Percentiles rank a stretch among this genome's conserved stretches.
Conservation (phyloP, 1,140 invertebrate genomes). For the Drosophila seguyi region DNA sequence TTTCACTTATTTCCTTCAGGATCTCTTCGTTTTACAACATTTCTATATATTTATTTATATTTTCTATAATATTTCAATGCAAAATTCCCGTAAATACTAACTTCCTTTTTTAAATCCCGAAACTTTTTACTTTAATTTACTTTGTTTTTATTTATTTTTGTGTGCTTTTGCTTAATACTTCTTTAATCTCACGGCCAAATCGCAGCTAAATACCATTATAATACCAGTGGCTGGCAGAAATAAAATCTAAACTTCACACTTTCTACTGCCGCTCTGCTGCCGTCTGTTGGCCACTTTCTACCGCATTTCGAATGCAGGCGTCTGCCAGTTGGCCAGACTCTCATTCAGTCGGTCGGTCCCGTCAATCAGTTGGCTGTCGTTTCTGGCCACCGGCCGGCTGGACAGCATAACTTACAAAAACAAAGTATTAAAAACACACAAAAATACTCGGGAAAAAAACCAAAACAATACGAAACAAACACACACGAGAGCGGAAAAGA, state of each 20-base stretch:
- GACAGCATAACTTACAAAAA: slow-evolving; percentile 19
- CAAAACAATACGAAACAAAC: slow-evolving; percentile 8
- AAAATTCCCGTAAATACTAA: background rate
- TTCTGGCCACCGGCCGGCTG: slow-evolving; percentile 33
- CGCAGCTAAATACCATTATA: slow-evolving; percentile 12
- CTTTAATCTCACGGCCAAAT: slow-evolving; percentile 8
- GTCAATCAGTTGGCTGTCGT: slow-evolving; percentile 21
- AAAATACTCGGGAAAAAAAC: slow-evolving; percentile 12
- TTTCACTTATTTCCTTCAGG: background rate
- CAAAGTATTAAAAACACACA: slow-evolving; percentile 8
- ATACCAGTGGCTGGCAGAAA: slow-evolving; percentile 28
- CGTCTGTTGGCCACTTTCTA: slow-evolving; percentile 56
- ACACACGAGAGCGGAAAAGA: slow-evolving; percentile 13
- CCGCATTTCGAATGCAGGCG: slow-evolving; percentile 55
- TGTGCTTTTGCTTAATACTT: background rate
- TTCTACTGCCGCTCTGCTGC: slow-evolving; percentile 43
- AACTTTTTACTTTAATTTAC: too few relatives aligned
- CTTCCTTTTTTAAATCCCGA: background rate
- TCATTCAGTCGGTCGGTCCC: slow-evolving; percentile 35
- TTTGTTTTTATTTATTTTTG: too few relatives aligned
- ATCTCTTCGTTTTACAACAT: background rate
- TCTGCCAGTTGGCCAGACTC: slow-evolving; percentile 35
- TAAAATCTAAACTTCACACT: slow-evolving; percentile 60
- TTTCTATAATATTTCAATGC: background rate
- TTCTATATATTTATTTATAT: background rate